A percentile compares a stretch with the other conserved stretches of the same genome.
Evolutionary conservation across 2,888 invertebrate genomes (phyloP).

Genomic region (Creontiades dilutus): DNA sequence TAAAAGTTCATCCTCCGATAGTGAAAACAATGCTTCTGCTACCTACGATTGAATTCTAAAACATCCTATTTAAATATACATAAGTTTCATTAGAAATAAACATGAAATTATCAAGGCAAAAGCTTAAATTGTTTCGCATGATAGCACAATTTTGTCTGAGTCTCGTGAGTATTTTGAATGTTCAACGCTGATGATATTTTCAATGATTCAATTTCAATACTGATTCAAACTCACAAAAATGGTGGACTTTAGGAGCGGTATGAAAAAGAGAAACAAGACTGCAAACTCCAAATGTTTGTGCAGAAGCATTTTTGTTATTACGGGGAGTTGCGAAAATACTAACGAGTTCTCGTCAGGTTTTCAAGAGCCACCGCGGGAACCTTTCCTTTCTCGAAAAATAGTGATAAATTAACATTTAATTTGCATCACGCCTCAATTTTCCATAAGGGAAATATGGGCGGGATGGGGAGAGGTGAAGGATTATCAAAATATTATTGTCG

Average conservation of each 20-base stretch:
- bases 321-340: constrained; percentile 31
- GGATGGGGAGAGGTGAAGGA: neutral
- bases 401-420: constrained; percentile 60
- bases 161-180: too few relatives aligned
- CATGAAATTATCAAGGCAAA: too few relatives aligned
- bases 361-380: neutral
- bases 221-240: too few relatives aligned
- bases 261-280: neutral
- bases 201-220: too few relatives aligned
- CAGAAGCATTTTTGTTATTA: constrained; percentile 19
- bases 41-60: too few relatives aligned
- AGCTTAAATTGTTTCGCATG: too few relatives aligned
- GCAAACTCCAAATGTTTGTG: neutral
- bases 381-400: constrained; percentile 59
- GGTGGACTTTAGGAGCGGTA: neutral
- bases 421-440: constrained; percentile 37
- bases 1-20: too few relatives aligned
- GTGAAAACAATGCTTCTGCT: too few relatives aligned
- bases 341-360: neutral
- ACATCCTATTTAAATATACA: too few relatives aligned
- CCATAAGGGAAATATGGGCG: neutral
- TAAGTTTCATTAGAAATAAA: too few relatives aligned
- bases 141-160: too few relatives aligned
- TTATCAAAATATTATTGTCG: constrained; percentile 61
- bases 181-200: too few relatives aligned